These are phyloP conservation scores for Sigmodon hispidus DNA, from an alignment of 2,113 vertebrate genomes.

Conservation along the genomic window DNA sequence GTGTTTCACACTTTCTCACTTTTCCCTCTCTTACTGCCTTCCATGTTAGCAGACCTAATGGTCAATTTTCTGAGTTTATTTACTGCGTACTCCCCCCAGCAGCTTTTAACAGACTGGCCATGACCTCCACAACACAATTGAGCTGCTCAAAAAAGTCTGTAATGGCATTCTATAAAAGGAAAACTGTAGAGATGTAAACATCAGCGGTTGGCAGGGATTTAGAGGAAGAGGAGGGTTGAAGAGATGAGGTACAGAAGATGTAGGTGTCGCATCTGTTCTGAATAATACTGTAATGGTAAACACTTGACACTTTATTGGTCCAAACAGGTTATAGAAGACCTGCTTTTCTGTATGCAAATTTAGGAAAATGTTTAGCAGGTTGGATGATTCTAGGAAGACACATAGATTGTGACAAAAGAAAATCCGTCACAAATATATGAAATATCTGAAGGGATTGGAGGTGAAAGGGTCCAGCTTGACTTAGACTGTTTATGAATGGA, in stretches of 20 bases:
- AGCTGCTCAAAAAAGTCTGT: neutral
- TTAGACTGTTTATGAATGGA: neutral
- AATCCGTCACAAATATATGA: neutral
- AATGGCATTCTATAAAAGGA: slow-evolving; percentile 11
- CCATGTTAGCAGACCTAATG: neutral
- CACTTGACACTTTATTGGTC: neutral
- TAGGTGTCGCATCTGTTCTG: neutral
- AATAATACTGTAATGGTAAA: neutral
- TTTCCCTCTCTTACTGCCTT: neutral
- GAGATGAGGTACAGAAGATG: neutral
- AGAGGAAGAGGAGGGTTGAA: neutral
- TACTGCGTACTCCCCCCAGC: neutral
- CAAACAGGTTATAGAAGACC: neutral
- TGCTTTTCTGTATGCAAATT: neutral
- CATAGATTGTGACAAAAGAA: neutral
- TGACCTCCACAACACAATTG: neutral
- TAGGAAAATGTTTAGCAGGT: neutral
- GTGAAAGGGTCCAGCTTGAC: neutral
- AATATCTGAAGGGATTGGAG: neutral
- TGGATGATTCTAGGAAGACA: neutral
- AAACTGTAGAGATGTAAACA: slow-evolving; percentile 1
- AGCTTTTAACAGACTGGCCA: neutral
- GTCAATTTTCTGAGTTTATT: neutral
- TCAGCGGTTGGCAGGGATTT: neutral
- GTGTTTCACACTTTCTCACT: neutral